These are phyloP conservation scores for Luscinia luscinia DNA, from an alignment of 2,797 vertebrate species.

Conservation along the genomic window DNA sequence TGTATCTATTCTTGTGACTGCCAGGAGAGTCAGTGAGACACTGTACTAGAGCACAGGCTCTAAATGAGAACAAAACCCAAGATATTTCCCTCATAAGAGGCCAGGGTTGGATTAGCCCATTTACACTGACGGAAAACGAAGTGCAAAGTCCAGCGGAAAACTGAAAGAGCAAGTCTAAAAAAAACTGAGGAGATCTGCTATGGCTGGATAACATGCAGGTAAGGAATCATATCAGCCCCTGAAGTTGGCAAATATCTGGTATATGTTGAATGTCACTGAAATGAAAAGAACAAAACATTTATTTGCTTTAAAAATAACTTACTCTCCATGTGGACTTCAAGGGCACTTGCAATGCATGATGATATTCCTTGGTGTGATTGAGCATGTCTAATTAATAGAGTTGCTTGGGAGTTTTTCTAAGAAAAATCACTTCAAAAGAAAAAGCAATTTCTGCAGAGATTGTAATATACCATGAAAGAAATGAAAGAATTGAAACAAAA, in stretches of 20 bases:
- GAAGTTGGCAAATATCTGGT: background rate
- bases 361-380: conserved; percentile 2
- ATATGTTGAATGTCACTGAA: background rate
- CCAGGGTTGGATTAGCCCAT: background rate
- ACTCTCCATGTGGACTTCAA: background rate
- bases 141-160: background rate
- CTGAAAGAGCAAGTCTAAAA: background rate
- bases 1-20: background rate
- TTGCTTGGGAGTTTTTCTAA: conserved; percentile 30
- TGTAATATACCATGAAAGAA: conserved; percentile 7
- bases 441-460: conserved; percentile 21
- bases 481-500: conserved; percentile 11
- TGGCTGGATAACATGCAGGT: background rate
- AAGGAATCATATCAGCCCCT: background rate
- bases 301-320: background rate
- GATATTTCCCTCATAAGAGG: background rate
- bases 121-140: background rate
- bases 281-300: background rate
- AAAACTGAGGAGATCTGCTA: background rate
- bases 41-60: background rate
- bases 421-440: conserved; percentile 44
- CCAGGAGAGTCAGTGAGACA: background rate
- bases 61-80: background rate
- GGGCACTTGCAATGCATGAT: background rate
- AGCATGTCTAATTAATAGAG: conserved; percentile 47